Evolutionary conservation across 23 tunicate genomes (phyloP), one percentile per base, ranked within the genome.

Genomic region (Trididemnum nubilum): DNA sequence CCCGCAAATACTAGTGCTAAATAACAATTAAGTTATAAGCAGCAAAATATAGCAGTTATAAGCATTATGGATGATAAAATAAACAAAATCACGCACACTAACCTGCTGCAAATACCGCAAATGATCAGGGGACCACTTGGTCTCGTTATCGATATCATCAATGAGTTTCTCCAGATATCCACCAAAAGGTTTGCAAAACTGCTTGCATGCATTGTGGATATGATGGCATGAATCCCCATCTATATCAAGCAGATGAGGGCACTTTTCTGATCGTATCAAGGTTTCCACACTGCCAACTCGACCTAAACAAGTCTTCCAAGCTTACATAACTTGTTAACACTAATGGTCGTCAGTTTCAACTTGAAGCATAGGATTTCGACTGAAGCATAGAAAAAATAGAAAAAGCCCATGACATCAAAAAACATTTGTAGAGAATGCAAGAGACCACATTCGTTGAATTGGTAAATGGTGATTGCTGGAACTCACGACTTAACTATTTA

Each of bases 141-240:
- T 25, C 7, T 64, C 70, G 31, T 64, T 64, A 27, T 24, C 7
- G 7, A 64, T 25, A 64, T 64, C 70, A 64, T 25, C 31, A 27
- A 64, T 7, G 29, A 64, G 70, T 64, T n/a, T 27, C 21, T 64
- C 70, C 29, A 64, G 21, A 25, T 27, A 64, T 24, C 31, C 29
- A 64, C 21, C 31, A 64, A 64, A 64, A 7, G 70, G 70, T 27
- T 25, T 24, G 70, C 70, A 64, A 64, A 64, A 64, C 70, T 64
- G 29, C 70, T 64, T 64, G 70, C 21, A 64, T 64, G 70, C 70
- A 64, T 64, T 64, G 31, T 64, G 70, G 31, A 64, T 27, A 21
- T 64, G 70, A n/a, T 64, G n/a, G 31, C 70, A 64, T 21, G 31
- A 24, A 27, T 64, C 70, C 29, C 70, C 70, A 64, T 64, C 70